Evolutionary conservation across 2,888 invertebrate species (phyloP).

Genomic region (Netelia inedita): DNA sequence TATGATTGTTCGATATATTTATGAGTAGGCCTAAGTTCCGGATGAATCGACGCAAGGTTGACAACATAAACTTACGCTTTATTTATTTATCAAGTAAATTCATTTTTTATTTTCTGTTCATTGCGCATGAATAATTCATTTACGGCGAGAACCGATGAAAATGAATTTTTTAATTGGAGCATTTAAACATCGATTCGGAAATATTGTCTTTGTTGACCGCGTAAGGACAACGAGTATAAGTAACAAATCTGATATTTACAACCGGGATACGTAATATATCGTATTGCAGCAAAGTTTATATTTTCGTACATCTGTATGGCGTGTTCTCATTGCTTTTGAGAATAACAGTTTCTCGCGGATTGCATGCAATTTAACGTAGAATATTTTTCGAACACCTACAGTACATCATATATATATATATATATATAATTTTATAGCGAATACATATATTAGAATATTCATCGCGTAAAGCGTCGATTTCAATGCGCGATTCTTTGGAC

Average conservation of each 20-base stretch:
- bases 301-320: background rate
- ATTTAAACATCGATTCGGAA: conserved; percentile 14
- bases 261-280: conserved; percentile 19
- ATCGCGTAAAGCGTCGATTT: conserved; percentile 55
- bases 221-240: conserved; percentile 41
- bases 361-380: background rate
- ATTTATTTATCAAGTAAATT: background rate
- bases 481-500: conserved; percentile 40
- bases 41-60: background rate
- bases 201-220: conserved; percentile 55
- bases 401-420: background rate
- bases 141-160: conserved; percentile 25
- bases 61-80: background rate
- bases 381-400: conserved; percentile 1
- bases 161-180: background rate
- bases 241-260: conserved; percentile 64
- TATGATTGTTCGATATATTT: too few relatives aligned
- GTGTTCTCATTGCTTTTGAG: conserved; percentile 2
- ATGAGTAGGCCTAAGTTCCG: too few relatives aligned
- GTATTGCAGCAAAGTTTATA: conserved; percentile 45
- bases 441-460: conserved; percentile 45
- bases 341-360: background rate
- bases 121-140: conserved; percentile 46
- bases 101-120: background rate
- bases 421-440: conserved; percentile 19